Percentiles rank a stretch among this genome's conserved stretches.
These are phyloP conservation scores for Arothron firmamentum DNA, from an alignment of 2,113 vertebrate genomes.

Conservation along the genomic window DNA sequence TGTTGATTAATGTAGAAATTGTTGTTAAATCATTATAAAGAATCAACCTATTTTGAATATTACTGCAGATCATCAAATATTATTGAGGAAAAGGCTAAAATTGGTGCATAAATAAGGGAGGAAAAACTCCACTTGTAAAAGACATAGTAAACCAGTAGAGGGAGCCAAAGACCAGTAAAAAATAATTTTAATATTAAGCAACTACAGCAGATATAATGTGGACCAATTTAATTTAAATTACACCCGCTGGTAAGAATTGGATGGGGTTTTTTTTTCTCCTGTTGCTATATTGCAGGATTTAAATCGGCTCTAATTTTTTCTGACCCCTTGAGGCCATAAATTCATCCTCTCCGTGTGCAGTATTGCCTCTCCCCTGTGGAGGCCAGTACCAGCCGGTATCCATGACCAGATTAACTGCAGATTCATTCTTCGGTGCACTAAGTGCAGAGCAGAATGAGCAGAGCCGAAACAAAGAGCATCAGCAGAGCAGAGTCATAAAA, in stretches of 20 bases:
- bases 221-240: not conserved
- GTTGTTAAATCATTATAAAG: no score
- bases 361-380: not conserved
- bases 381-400: slow-evolving; percentile 7
- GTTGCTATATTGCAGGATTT: not conserved
- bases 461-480: slow-evolving; percentile 14
- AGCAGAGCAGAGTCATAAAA: not conserved
- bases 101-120: not conserved
- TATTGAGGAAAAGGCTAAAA: not conserved
- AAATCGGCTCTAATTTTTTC: not conserved
- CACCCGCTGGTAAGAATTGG: not conserved
- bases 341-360: not conserved
- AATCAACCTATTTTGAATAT: no score
- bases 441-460: slow-evolving; percentile 1
- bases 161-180: slow-evolving; percentile 43
- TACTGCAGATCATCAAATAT: no score
- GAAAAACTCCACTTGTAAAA: not conserved
- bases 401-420: slow-evolving; percentile 31
- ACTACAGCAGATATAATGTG: not conserved
- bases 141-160: slow-evolving; percentile 25
- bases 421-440: slow-evolving; percentile 8
- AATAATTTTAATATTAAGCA: not conserved
- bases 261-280: not conserved
- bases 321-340: not conserved
- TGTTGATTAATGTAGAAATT: no score